These are phyloP conservation scores for Eledona agricola DNA, from an alignment of 2,888 invertebrate species.

Conservation along the genomic window DNA sequence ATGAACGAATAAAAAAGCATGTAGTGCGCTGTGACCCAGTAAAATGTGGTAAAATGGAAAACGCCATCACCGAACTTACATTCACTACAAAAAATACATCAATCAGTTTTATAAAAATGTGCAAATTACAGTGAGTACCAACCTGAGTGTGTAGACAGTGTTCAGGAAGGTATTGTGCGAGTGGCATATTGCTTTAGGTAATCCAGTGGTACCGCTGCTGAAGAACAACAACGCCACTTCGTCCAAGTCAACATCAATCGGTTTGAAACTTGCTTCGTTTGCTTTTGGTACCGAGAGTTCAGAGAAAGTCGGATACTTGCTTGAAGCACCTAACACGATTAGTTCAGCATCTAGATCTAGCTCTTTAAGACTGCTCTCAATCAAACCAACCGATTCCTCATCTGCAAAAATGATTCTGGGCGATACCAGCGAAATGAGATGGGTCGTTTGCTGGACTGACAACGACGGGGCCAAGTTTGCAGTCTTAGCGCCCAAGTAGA, in stretches of 20 bases:
- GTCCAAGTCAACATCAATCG: slow-evolving; percentile 25
- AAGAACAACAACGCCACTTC: slow-evolving; percentile 51
- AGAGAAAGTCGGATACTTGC: slow-evolving; percentile 36
- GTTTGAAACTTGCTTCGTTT: slow-evolving; percentile 20
- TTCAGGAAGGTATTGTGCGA: slow-evolving; percentile 43
- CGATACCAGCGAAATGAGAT: slow-evolving; percentile 44
- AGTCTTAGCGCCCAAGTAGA: slow-evolving; percentile 60
- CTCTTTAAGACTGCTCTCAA: slow-evolving; percentile 41
- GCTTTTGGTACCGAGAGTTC: slow-evolving; percentile 13
- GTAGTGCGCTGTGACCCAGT: slow-evolving; percentile 51
- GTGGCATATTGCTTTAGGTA: slow-evolving; percentile 53
- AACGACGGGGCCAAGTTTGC: slow-evolving; percentile 51
- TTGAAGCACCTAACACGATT: slow-evolving; percentile 45
- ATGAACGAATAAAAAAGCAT: slow-evolving; percentile 40
- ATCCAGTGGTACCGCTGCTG: slow-evolving; percentile 56
- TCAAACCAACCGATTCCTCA: slow-evolving; percentile 34
- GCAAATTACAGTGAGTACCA: slow-evolving; percentile 10
- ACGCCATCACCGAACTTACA: background rate
- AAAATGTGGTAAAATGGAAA: slow-evolving; percentile 45
- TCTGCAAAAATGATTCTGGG: slow-evolving; percentile 51
- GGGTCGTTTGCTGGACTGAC: slow-evolving; percentile 41
- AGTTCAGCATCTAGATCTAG: slow-evolving; percentile 39
- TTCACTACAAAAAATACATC: slow-evolving; percentile 23
- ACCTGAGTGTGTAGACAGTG: slow-evolving; percentile 14
- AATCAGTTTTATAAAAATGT: background rate